A percentile compares a stretch with the other conserved stretches of the same genome.
These are phyloP conservation scores for Hippopotamus amphibius DNA, from an alignment of 2,113 vertebrate species.

Conservation along the genomic window DNA sequence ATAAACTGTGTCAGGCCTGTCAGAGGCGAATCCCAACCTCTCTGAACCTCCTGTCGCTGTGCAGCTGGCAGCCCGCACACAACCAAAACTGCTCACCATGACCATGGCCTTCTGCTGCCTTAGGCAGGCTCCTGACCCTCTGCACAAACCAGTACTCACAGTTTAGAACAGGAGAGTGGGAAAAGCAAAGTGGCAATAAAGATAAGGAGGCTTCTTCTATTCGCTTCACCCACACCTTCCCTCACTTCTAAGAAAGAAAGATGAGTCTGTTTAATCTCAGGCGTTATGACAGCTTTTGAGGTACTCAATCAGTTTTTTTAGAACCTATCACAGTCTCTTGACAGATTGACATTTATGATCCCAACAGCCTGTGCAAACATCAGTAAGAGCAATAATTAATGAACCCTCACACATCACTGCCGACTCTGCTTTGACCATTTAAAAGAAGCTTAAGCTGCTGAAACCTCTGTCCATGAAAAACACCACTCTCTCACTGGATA, in stretches of 20 bases:
- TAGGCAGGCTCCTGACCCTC: not conserved
- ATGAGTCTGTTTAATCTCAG: slow-evolving; percentile 80
- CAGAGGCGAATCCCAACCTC: slow-evolving; percentile 61
- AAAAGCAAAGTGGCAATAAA: not conserved
- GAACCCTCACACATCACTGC: slow-evolving; percentile 81
- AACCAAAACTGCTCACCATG: not conserved
- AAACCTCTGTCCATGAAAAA: slow-evolving; percentile 76
- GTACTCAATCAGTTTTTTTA: slow-evolving; percentile 74
- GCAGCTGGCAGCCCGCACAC: not conserved
- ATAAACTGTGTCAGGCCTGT: slow-evolving; percentile 72
- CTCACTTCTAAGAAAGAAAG: slow-evolving; percentile 66
- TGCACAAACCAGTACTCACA: not conserved
- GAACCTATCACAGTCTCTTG: slow-evolving; percentile 78
- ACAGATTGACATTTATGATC: slow-evolving; percentile 83
- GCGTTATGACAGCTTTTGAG: slow-evolving; percentile 82
- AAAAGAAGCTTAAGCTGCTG: slow-evolving; percentile 75
- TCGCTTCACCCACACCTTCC: slow-evolving; percentile 21
- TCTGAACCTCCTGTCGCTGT: slow-evolving; percentile 54
- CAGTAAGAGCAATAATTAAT: slow-evolving; percentile 83
- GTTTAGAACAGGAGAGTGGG: not conserved
- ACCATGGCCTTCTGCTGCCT: slow-evolving; percentile 30
- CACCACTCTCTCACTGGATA: not conserved
- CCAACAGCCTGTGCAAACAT: slow-evolving; percentile 82
- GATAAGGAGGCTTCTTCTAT: slow-evolving; percentile 35
- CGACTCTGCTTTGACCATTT: slow-evolving; percentile 70